phyloP scores from a whole-genome alignment of 2,113 vertebrate genomes.

The Dipodomys spectabilis region DNA sequence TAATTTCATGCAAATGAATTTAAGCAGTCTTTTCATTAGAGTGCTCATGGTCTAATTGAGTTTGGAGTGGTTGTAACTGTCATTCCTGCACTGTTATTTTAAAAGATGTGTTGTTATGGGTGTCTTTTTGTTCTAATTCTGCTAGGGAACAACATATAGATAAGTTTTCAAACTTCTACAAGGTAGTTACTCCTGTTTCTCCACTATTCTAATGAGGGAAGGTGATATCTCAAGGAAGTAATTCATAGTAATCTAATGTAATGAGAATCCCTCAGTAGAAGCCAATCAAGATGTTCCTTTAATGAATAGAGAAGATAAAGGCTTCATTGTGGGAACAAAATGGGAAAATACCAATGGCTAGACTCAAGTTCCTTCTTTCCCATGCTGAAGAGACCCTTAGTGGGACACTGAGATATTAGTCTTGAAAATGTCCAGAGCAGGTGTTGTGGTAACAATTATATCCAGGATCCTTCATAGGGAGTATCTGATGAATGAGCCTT shows the following conservation, averaged over 20 bases:
- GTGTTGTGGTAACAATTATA: background rate
- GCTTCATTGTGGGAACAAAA: background rate
- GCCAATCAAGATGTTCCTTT: background rate
- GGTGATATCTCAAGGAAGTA: background rate
- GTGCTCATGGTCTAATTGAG: conserved; percentile 58
- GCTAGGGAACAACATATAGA: background rate
- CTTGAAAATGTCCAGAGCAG: background rate
- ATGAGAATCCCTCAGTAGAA: background rate
- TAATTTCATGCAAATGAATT: conserved; percentile 73
- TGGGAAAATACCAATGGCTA: background rate
- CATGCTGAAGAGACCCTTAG: background rate
- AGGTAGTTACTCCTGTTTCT: background rate
- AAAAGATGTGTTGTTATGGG: conserved; percentile 11
- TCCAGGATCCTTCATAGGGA: background rate
- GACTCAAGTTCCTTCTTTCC: background rate
- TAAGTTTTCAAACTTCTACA: background rate
- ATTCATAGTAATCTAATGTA: background rate
- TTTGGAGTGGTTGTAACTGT: conserved; percentile 32
- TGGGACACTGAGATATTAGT: background rate
- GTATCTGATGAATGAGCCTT: background rate
- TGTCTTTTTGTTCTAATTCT: background rate
- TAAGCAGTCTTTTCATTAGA: conserved; percentile 63
- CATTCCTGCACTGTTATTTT: conserved; percentile 17
- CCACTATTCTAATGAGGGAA: background rate
- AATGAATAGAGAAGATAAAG: background rate